phyloP scores from a whole-genome alignment of 1,140 invertebrate species.

The Saccostrea glomerata region DNA sequence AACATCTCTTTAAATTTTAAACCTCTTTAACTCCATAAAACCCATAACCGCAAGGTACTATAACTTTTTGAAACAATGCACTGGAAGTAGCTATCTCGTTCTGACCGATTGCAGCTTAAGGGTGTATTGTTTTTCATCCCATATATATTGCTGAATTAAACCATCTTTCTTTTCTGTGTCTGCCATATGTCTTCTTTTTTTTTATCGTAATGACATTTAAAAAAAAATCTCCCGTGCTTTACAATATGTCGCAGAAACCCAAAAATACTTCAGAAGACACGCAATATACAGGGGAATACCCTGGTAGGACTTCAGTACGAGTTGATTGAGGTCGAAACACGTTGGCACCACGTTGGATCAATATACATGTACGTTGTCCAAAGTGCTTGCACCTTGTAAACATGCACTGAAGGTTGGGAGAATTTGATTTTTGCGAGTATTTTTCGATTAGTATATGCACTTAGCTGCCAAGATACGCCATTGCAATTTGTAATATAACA shows the following conservation, averaged over 20 bases:
- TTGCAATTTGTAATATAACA: background rate
- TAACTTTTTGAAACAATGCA: background rate
- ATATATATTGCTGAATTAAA: too few relatives aligned
- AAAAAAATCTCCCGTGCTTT: background rate
- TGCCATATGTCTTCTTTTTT: too few relatives aligned
- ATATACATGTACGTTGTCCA: conserved; percentile 24
- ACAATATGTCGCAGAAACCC: background rate
- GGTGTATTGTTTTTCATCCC: too few relatives aligned
- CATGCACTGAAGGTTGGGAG: background rate
- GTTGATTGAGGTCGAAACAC: background rate
- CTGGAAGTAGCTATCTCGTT: background rate
- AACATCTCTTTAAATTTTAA: too few relatives aligned
- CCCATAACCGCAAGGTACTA: background rate
- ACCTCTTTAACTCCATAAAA: too few relatives aligned
- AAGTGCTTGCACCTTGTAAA: background rate
- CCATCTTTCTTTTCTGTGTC: too few relatives aligned
- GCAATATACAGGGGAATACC: background rate
- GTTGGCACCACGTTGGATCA: background rate
- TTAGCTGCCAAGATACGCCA: background rate
- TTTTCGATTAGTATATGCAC: background rate
- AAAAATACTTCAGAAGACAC: background rate
- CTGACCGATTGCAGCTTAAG: too few relatives aligned
- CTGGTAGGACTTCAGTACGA: background rate
- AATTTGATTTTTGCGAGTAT: background rate
- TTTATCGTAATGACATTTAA: background rate